These are phyloP conservation scores for Aulostomus chinensis DNA, from an alignment of 2,797 vertebrate genomes.

Conservation along the genomic window DNA sequence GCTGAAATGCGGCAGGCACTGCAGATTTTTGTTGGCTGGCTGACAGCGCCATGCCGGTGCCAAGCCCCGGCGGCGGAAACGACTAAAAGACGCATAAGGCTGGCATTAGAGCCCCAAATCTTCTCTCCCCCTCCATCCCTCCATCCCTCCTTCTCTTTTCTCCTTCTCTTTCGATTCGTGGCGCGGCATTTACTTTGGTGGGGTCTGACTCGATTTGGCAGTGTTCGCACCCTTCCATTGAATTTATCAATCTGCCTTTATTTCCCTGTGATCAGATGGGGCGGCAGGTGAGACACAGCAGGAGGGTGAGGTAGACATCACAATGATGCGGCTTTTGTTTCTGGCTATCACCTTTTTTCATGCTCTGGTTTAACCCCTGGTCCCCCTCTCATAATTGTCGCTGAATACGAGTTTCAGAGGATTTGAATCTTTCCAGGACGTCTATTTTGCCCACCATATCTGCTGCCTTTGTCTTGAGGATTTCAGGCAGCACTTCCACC, in stretches of 20 bases:
- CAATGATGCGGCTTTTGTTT: slow-evolving; percentile 2
- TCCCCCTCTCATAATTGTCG: slow-evolving; percentile 11
- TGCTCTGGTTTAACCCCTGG: slow-evolving; percentile 26
- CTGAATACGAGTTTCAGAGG: slow-evolving; percentile 38
- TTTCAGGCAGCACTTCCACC: slow-evolving; percentile 70
- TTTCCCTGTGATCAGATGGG: slow-evolving; percentile 46
- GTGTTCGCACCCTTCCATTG: slow-evolving; percentile 30
- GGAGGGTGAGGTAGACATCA: slow-evolving; percentile 32
- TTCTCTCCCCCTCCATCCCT: slow-evolving; percentile 45
- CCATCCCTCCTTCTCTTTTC: slow-evolving; percentile 44
- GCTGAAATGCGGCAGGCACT: slow-evolving; percentile 93
- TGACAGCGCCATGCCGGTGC: slow-evolving; percentile 89
- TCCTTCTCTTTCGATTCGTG: slow-evolving; percentile 51
- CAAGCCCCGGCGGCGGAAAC: slow-evolving; percentile 96
- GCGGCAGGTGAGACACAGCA: slow-evolving; percentile 47
- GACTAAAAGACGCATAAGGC: slow-evolving; percentile 94
- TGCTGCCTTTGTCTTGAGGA: slow-evolving; percentile 71
- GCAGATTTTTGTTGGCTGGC: slow-evolving; percentile 91
- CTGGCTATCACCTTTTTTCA: slow-evolving; percentile 19
- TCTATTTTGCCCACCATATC: slow-evolving; percentile 45
- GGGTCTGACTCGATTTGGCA: slow-evolving; percentile 64
- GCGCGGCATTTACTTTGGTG: slow-evolving; percentile 62
- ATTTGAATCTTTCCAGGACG: slow-evolving; percentile 46
- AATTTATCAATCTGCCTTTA: slow-evolving; percentile 64
- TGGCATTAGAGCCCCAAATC: slow-evolving; percentile 89